A percentile compares a stretch with the other conserved stretches of the same genome.
phyloP scores from a whole-genome alignment of 2,888 invertebrate genomes.

The Lasius fuliginosus region DNA sequence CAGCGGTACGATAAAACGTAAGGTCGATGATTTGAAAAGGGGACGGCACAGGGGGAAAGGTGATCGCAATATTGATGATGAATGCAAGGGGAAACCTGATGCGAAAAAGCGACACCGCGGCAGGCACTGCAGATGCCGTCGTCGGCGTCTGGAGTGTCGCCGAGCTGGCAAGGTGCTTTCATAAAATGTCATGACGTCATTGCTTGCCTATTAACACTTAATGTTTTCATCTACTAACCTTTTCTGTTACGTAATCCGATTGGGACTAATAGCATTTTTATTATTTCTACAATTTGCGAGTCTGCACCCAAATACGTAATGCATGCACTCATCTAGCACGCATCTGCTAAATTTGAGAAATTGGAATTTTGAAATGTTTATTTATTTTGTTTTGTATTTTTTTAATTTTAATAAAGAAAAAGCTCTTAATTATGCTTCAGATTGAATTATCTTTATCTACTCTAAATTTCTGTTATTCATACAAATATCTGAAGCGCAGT shows the following conservation, averaged over 20 bases:
- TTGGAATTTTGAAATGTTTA: not conserved
- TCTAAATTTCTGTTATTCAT: not conserved
- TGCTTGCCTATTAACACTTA: slow-evolving; percentile 17
- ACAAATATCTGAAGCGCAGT: not conserved
- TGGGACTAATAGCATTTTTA: not conserved
- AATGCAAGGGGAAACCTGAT: slow-evolving; percentile 60
- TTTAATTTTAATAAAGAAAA: not conserved
- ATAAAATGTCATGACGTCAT: slow-evolving; percentile 47
- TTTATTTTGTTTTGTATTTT: not conserved
- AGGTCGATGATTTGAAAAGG: slow-evolving; percentile 65
- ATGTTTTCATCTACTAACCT: not conserved
- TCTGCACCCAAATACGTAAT: not conserved
- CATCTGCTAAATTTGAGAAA: not conserved
- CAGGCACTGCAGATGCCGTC: slow-evolving; percentile 66
- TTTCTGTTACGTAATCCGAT: not conserved
- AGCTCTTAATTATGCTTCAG: not conserved
- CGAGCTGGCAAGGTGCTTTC: slow-evolving; percentile 75
- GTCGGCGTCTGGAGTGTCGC: slow-evolving; percentile 72
- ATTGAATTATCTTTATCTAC: slow-evolving; percentile 6
- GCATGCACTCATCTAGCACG: not conserved
- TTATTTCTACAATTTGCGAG: not conserved
- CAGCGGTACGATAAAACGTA: slow-evolving; percentile 69
- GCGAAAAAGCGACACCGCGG: slow-evolving; percentile 61
- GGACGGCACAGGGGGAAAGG: slow-evolving; percentile 61
- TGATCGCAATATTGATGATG: slow-evolving; percentile 55